Conservation (phyloP, 2,797 vertebrate genomes). For the Dermochelys coriacea region DNA sequence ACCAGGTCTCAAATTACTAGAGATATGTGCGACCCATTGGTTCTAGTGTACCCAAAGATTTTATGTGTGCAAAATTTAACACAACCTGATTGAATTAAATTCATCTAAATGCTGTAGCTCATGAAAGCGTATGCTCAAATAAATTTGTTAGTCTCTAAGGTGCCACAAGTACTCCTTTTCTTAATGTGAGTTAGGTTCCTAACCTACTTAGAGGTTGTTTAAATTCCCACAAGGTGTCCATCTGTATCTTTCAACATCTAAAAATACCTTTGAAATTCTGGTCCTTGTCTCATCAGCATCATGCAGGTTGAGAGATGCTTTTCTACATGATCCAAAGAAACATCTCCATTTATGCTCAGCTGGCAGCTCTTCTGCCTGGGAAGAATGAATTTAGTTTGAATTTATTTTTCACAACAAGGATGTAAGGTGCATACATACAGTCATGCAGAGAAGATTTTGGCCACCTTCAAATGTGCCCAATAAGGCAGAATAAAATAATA, state of each 20-base stretch:
- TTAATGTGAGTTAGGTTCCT: neutral
- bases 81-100: neutral
- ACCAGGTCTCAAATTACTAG: neutral
- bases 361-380: neutral
- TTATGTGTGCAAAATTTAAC: neutral
- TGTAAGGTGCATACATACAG: neutral
- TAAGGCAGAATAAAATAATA: neutral
- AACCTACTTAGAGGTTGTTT: neutral
- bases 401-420: neutral
- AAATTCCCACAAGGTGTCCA: neutral
- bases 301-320: neutral
- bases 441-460: neutral
- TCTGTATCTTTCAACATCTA: neutral
- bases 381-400: neutral
- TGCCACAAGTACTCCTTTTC: too few species aligned
- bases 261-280: neutral
- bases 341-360: neutral
- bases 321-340: neutral
- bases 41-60: fast-evolving
- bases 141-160: too few species aligned
- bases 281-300: neutral
- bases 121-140: too few species aligned
- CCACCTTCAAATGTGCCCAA: neutral
- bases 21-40: neutral
- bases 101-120: neutral